A percentile compares a stretch with the other conserved stretches of the same genome.
Conservation (phyloP, 2,888 invertebrate species). For the Acrobasis repandana region DNA sequence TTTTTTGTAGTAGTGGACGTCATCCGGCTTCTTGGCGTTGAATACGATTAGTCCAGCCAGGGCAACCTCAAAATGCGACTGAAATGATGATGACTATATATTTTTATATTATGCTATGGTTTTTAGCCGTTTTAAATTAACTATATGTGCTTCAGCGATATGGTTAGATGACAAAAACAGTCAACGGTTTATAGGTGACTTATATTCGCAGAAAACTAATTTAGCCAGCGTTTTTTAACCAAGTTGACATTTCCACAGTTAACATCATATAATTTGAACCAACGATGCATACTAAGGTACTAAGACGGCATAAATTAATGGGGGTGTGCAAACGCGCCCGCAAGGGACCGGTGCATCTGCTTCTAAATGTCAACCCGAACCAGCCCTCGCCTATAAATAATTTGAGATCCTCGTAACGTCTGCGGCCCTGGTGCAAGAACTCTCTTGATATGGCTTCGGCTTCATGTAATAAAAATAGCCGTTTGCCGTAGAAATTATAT, state of each 20-base stretch:
- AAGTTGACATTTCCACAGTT: conserved; percentile 22
- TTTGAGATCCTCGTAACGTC: conserved; percentile 60
- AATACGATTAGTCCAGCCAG: too few species aligned
- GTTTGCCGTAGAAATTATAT: conserved; percentile 55
- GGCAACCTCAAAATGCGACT: too few species aligned
- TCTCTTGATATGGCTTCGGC: conserved; percentile 64
- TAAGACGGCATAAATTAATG: conserved; percentile 67
- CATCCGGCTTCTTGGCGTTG: too few species aligned
- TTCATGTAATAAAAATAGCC: conserved; percentile 33
- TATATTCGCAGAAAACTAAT: background rate
- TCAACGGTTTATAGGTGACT: background rate
- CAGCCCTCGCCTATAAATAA: conserved; percentile 70
- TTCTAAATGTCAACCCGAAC: conserved; percentile 72
- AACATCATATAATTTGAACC: conserved; percentile 40
- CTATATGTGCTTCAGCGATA: too few species aligned
- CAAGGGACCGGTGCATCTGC: conserved; percentile 64
- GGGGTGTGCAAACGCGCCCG: conserved; percentile 50
- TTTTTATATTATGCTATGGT: too few species aligned
- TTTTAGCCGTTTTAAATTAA: too few species aligned
- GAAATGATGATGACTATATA: too few species aligned
- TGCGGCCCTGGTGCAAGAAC: conserved; percentile 52
- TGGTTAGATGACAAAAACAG: too few species aligned
- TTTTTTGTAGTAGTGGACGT: too few species aligned
- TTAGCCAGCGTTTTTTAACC: background rate
- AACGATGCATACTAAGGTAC: conserved; percentile 49